phyloP scores from a whole-genome alignment of 2,888 invertebrate genomes.

The Vannuccia rotundouncinata region DNA sequence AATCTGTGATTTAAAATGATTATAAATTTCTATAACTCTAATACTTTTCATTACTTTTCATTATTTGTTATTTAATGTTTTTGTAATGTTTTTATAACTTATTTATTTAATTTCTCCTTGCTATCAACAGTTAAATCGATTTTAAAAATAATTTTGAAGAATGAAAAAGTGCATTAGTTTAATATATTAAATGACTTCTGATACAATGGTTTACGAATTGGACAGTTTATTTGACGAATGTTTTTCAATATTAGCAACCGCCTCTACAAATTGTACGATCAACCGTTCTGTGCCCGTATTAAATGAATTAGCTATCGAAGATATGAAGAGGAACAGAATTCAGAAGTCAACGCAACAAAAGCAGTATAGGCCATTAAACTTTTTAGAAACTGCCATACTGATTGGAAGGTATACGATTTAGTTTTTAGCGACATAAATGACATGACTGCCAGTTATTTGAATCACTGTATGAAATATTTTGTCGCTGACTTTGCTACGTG shows the following conservation, averaged over 20 bases:
- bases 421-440: neutral
- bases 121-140: too few species aligned
- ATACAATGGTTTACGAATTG: neutral
- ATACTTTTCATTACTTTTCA: too few species aligned
- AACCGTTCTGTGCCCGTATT: slow-evolving; percentile 27
- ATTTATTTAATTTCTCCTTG: too few species aligned
- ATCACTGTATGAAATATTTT: slow-evolving; percentile 17
- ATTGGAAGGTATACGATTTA: slow-evolving; percentile 1
- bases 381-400: neutral
- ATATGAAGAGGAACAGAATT: slow-evolving; percentile 12
- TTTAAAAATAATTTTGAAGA: too few species aligned
- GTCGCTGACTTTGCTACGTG: neutral
- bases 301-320: slow-evolving; percentile 7
- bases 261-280: slow-evolving; percentile 3
- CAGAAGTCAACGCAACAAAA: slow-evolving; percentile 1
- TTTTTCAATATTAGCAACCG: neutral
- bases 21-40: too few species aligned
- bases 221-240: neutral
- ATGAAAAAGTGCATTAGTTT: neutral
- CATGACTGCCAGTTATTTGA: neutral
- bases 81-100: too few species aligned
- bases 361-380: neutral
- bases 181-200: neutral
- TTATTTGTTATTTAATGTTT: too few species aligned
- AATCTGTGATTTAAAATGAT: too few species aligned